Evolutionary conservation across 1,140 invertebrate species (phyloP).

Genomic region (Hypsibius dujardini): DNA sequence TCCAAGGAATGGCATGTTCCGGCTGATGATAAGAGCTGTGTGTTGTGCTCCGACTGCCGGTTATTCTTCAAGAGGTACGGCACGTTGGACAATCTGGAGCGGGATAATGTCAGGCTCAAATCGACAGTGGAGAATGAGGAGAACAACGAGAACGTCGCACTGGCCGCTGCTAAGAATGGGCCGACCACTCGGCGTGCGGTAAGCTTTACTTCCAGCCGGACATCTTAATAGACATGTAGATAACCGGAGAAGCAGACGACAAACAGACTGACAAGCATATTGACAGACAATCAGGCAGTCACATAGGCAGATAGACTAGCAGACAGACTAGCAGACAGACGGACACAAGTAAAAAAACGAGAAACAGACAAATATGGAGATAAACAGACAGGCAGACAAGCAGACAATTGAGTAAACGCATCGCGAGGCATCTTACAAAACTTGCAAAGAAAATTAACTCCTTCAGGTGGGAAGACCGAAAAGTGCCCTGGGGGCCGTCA

Average conservation of each 20-base stretch:
- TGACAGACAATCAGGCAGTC: neutral
- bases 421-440: neutral
- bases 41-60: slow-evolving; percentile 63
- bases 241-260: neutral
- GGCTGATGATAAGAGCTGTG: slow-evolving; percentile 48
- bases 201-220: neutral
- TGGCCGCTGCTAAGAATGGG: neutral
- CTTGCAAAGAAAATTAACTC: neutral
- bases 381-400: no score
- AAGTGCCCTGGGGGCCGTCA: neutral
- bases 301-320: neutral
- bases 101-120: neutral
- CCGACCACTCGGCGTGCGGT: slow-evolving; percentile 3
- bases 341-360: no score
- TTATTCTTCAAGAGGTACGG: slow-evolving; percentile 64
- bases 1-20: slow-evolving; percentile 56
- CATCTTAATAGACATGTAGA: neutral
- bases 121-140: neutral
- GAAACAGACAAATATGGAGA: no score
- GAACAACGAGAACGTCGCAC: neutral
- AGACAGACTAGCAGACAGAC: neutral
- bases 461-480: slow-evolving; percentile 1
- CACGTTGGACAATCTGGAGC: slow-evolving; percentile 45
- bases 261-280: neutral
- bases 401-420: no score